Evolutionary conservation across 1,140 invertebrate genomes (phyloP).

Genomic region (Drosophila pachea): DNA sequence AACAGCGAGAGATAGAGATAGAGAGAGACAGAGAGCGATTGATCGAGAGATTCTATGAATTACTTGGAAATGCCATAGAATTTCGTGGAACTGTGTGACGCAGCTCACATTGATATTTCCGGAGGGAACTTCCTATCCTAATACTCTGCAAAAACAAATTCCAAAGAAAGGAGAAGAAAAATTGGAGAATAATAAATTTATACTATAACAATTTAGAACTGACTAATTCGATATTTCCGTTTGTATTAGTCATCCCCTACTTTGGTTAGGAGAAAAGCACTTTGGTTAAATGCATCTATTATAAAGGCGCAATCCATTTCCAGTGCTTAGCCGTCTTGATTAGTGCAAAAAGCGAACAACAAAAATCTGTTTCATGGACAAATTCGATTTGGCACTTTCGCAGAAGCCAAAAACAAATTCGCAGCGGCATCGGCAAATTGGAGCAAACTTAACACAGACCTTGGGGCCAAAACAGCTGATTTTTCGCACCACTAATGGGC

Average conservation of each 20-base stretch:
- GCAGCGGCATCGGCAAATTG: conserved; percentile 30
- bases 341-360: conserved; percentile 19
- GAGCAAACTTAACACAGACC: conserved; percentile 42
- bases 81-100: conserved; percentile 30
- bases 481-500: conserved; percentile 48
- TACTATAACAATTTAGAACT: not conserved
- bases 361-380: conserved; percentile 51
- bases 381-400: conserved; percentile 32
- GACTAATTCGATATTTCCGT: conserved; percentile 31
- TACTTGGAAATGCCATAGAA: conserved; percentile 31
- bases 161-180: too few relatives aligned
- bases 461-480: conserved; percentile 62
- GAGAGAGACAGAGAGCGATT: too few relatives aligned
- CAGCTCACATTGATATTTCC: conserved; percentile 19
- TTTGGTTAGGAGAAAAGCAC: conserved; percentile 7
- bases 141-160: conserved; percentile 1
- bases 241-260: conserved; percentile 16
- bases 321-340: conserved; percentile 10
- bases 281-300: conserved; percentile 8
- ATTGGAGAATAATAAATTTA: too few relatives aligned
- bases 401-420: conserved; percentile 44
- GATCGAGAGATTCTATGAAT: not conserved
- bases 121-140: conserved; percentile 7
- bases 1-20: too few relatives aligned
- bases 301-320: not conserved